Base-by-base conservation (phyloP, 2,797 vertebrate genomes). In the Pangasius larnaudii region DNA sequence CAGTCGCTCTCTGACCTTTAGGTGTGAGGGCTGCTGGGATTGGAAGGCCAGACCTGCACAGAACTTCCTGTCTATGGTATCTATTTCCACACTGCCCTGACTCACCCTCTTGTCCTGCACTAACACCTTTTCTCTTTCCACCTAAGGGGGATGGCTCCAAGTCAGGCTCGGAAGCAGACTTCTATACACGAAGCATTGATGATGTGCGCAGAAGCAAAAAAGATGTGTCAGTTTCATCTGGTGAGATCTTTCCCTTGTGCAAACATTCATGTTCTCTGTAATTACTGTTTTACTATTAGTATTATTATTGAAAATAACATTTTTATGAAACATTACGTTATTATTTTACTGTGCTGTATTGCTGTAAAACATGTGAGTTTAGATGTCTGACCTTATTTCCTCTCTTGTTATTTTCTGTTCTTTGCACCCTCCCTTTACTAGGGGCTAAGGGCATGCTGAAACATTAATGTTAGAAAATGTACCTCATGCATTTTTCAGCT, bases 141-240 rank as follows among this genome's bases (percentile, higher is more conserved):
- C 91, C 59, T 94, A 95, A 99, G 98, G 98, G 97, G 33, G 98
- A 99, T 75, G 96, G 94, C 87, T 98, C 97, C 86, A 98, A 99
- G 94, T 96, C 97, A 0, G 96, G 97, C 89, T 99, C 98, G 0
- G 98, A 99, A 90, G 96, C 95, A 0, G 98, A 97, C 92, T 96
- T 97, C 91, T 97, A 95, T 88, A 93, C 96, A 2, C 95, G 86
- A 86, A 97, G 97, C 88, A 94, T 97, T 94, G 98, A 99, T 92
- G 98, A 98, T 33, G 94, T 97, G 8, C 94, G 95, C 87, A 95
- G 96, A 91, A 95, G 96, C 92, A 98, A 97, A 94, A 98, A 97
- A 94, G 97, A 97, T 88, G 91, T 97, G 86, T 96, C 97, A 0
- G 95, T 92, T 83, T 96, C 97, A 92, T 95, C 97, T 91, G 94